phyloP scores from a whole-genome alignment of 53 echinoderm and acorn worm species.

The Patiria pectinifera region DNA sequence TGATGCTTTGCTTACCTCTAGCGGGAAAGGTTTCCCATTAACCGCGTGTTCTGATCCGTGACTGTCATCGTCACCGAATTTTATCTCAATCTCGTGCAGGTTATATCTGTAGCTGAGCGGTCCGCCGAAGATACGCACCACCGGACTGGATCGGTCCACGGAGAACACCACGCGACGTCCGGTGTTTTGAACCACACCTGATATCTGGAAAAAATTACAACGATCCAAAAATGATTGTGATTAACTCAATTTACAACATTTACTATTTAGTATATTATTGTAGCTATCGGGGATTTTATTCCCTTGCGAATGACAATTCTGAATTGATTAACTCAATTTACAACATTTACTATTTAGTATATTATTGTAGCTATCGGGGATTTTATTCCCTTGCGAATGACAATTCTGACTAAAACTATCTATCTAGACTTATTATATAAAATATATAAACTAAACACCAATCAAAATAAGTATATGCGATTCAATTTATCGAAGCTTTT shows the following conservation, averaged over 20 bases:
- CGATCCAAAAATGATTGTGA: neutral
- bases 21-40: slow-evolving; percentile 82
- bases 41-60: slow-evolving; percentile 94
- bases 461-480: neutral
- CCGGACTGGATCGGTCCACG: slow-evolving; percentile 29
- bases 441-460: neutral
- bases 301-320: no score
- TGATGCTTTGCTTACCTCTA: slow-evolving; percentile 73
- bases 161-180: slow-evolving; percentile 78
- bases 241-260: neutral
- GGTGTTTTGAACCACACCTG: slow-evolving; percentile 76
- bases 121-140: slow-evolving; percentile 68
- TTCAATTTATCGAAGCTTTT: neutral
- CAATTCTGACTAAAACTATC: no score
- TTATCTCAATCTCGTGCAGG: slow-evolving; percentile 75
- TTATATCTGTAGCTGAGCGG: slow-evolving; percentile 86
- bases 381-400: no score
- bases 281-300: no score
- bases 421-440: no score
- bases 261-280: no score
- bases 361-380: no score
- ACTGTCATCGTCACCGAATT: slow-evolving; percentile 79
- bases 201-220: slow-evolving; percentile 47
- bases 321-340: neutral
- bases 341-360: no score